Percentiles rank a stretch among this genome's conserved stretches.
phyloP scores from a whole-genome alignment of 92 coral and sea anemone genomes.

The Desmophyllum pertusum region DNA sequence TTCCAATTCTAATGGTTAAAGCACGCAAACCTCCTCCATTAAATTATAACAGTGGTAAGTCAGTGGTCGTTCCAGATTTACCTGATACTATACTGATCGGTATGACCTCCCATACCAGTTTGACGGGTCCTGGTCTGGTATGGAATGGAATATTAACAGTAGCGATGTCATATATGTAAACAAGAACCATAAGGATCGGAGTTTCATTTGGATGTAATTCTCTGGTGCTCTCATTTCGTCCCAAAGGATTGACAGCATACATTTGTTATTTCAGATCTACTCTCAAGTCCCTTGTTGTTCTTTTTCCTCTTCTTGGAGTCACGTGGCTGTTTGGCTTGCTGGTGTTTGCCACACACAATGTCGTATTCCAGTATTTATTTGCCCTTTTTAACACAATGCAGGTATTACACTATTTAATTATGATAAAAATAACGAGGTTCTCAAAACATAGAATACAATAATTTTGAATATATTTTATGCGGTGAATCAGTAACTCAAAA shows the following conservation, averaged over 20 bases:
- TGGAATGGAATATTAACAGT: neutral
- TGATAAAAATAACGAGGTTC: neutral
- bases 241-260: neutral
- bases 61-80: too few species aligned
- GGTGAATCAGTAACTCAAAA: too few species aligned
- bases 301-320: constrained; percentile 88
- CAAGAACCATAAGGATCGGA: too few species aligned
- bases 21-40: too few species aligned
- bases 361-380: constrained; percentile 81
- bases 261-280: constrained; percentile 64
- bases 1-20: too few species aligned
- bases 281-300: constrained; percentile 77
- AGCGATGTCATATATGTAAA: neutral
- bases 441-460: too few species aligned
- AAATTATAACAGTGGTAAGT: too few species aligned
- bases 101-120: too few species aligned
- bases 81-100: too few species aligned
- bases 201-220: too few species aligned
- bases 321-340: constrained; percentile 88
- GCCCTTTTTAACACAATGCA: constrained; percentile 81
- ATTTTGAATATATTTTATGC: too few species aligned
- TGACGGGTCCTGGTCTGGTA: neutral
- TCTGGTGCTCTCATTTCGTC: neutral
- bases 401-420: constrained; percentile 38
- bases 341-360: constrained; percentile 67